Evolutionary conservation across 2,797 vertebrate genomes (phyloP).

Genomic region (Sebastes diploproa): DNA sequence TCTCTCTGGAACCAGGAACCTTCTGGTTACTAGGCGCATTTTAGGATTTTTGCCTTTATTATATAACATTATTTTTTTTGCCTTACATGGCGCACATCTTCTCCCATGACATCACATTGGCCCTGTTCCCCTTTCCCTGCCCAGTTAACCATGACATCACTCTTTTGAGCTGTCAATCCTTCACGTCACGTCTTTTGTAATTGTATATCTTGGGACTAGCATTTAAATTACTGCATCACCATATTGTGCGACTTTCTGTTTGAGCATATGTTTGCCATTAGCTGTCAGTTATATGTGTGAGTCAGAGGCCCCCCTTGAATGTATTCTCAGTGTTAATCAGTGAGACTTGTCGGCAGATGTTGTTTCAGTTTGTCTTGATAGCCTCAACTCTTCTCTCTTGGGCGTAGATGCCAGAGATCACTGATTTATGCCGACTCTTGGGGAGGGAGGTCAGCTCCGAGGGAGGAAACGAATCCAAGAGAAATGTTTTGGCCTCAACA

Average conservation of each 20-base stretch:
- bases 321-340: slow-evolving; percentile 48
- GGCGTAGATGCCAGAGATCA: slow-evolving; percentile 32
- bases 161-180: slow-evolving; percentile 1
- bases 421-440: slow-evolving; percentile 50
- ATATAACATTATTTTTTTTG: background rate
- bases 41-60: background rate
- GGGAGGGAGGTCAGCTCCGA: slow-evolving; percentile 41
- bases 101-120: background rate
- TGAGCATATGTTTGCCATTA: slow-evolving; percentile 62
- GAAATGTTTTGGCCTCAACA: slow-evolving; percentile 53
- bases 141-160: slow-evolving; percentile 11
- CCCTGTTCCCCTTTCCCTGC: slow-evolving; percentile 12
- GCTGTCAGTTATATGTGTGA: slow-evolving; percentile 31
- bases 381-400: slow-evolving; percentile 25
- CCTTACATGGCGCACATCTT: background rate
- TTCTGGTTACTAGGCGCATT: too few species aligned
- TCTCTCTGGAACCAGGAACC: background rate
- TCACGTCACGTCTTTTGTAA: background rate
- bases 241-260: slow-evolving; percentile 7
- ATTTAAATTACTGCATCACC: slow-evolving; percentile 18
- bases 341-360: slow-evolving; percentile 52
- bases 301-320: slow-evolving; percentile 27
- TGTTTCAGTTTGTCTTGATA: slow-evolving; percentile 42
- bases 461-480: slow-evolving; percentile 49
- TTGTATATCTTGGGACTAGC: slow-evolving; percentile 5